Evolutionary conservation across 2,888 invertebrate genomes (phyloP).

Genomic region (Lordiphosa fenestrarum): DNA sequence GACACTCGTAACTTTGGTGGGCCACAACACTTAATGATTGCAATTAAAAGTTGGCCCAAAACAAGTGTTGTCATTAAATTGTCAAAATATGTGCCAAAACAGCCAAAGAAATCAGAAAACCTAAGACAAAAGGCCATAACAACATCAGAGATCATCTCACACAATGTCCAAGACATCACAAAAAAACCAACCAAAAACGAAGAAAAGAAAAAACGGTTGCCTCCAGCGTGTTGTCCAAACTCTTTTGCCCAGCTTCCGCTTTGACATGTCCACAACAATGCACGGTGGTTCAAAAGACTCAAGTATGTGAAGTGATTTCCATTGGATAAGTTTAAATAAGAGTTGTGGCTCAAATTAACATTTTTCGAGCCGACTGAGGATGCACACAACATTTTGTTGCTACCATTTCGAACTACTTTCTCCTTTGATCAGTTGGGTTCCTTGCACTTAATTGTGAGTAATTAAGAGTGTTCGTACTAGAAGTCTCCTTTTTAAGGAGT

Average conservation of each 20-base stretch:
- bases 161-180: background rate
- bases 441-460: too few relatives aligned
- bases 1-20: slow-evolving; percentile 11
- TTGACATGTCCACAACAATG: slow-evolving; percentile 32
- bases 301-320: too few relatives aligned
- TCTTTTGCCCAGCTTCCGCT: slow-evolving; percentile 63
- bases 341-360: too few relatives aligned
- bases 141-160: background rate
- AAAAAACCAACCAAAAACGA: background rate
- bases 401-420: too few relatives aligned
- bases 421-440: too few relatives aligned
- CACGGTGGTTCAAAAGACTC: slow-evolving; percentile 18
- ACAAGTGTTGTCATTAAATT: slow-evolving; percentile 33
- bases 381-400: too few relatives aligned
- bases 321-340: too few relatives aligned
- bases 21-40: slow-evolving; percentile 36
- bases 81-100: slow-evolving; percentile 56
- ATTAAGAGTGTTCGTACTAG: too few relatives aligned
- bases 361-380: too few relatives aligned
- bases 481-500: too few relatives aligned
- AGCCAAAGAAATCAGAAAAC: slow-evolving; percentile 11
- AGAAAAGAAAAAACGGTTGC: slow-evolving; percentile 4
- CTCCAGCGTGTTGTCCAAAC: slow-evolving; percentile 48
- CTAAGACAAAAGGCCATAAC: slow-evolving; percentile 17
- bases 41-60: slow-evolving; percentile 48